Conservation (phyloP, 1,140 invertebrate species). For the Heliconius nattereri region DNA sequence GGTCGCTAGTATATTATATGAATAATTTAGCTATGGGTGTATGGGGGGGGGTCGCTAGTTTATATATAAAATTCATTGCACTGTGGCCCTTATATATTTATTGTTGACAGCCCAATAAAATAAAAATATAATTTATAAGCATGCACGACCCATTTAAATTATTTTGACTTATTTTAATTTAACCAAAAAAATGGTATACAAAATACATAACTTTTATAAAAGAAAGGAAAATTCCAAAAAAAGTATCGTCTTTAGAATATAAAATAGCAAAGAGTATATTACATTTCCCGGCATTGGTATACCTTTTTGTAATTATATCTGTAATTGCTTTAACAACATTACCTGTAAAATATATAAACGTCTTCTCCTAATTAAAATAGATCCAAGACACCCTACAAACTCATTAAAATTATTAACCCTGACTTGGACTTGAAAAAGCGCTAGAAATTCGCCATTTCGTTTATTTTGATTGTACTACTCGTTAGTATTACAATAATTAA, state of each 20-base stretch:
- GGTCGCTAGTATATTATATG: no score
- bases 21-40: no score
- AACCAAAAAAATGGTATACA: no score
- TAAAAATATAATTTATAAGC: no score
- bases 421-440: constrained; percentile 18
- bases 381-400: constrained; percentile 31
- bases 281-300: background rate
- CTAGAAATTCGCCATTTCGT: constrained; percentile 20
- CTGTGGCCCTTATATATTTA: background rate
- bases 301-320: background rate
- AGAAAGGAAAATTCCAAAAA: no score
- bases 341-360: background rate
- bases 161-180: no score
- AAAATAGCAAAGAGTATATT: background rate
- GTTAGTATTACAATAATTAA: background rate
- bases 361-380: constrained; percentile 24
- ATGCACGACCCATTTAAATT: no score
- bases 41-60: no score
- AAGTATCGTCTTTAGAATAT: no score
- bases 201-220: no score
- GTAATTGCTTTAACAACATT: background rate
- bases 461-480: constrained; percentile 12
- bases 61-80: constrained; percentile 1
- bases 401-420: constrained; percentile 38
- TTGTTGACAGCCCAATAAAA: no score